Evolutionary conservation across 2,797 vertebrate species (phyloP), one percentile per base, ranked within the genome.

Genomic region (Enteromius afrohamiltoni): DNA sequence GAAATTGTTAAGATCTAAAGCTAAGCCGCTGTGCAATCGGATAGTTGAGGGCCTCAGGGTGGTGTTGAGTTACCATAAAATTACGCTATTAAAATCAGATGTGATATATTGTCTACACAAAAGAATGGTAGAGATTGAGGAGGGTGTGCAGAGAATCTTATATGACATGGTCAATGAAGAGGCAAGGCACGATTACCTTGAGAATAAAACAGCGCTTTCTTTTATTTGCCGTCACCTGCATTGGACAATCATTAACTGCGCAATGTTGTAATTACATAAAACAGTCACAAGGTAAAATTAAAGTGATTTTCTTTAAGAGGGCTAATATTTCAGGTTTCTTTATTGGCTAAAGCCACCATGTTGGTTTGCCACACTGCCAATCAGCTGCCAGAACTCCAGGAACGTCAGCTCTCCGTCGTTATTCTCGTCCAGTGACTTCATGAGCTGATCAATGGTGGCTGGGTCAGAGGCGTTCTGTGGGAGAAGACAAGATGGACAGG

Each of bases 351-450:
- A 93, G 64, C 94, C 94, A 14, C 91, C 94, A 75, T 94, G 91
- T 65, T 93, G 90, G 88, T 88, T 87, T 0, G 94, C 94, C 82
- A 95, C 91, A 2, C 88, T 93, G 49, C 95, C 95, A 42, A 96
- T 92, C 88, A 95, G 94, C 88, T 94, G 90, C 95, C 95, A 95
- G 91, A 95, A 96, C 89, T 96, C 95, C 6, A 76, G 75, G 91
- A 96, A 96, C 2, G 93, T 95, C 91, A 95, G 92, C 88, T 96
- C 93, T 16, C 94, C 93, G 17, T 95, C 94, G 65, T 93, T 91
- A 89, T 95, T 91, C 19, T 93, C 85, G 16, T 96, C 95, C 91
- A 94, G 73, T 1, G 93, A 93, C 76, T 87, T 64, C 94, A 95
- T 95, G 87, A 95, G 95, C 84, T 91, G 86, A 71, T 95, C 92